Evolutionary conservation across 2,888 invertebrate genomes (phyloP), one percentile per base, ranked within the genome.

Genomic region (Hedya salicella): DNA sequence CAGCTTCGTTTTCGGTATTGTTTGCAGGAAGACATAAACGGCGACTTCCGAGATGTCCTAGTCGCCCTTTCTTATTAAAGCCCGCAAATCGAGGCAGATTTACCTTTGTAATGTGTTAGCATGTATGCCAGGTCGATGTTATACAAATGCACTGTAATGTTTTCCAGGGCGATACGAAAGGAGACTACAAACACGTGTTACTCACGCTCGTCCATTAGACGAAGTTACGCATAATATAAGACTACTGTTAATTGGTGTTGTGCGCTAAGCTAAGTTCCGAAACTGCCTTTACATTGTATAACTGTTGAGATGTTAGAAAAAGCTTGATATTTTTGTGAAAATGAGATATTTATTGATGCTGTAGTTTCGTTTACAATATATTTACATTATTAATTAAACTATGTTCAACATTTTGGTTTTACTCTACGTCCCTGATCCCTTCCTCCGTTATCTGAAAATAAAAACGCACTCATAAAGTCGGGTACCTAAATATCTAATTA

Each of bases 111-210:
- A 62, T 83, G 82, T 81, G 78, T 19, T 78, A 80, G 86, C 85
- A 83, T 87, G 86, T 76, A 70, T 77, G 72, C 67, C 72, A 76
- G 77, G 75, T 54, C 60, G 40, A 59, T 61, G 60, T 72, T 73
- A 42, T 57, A 74, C 73, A 75, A 75, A 84, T 85, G 80, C 83
- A 83, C 85, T 89, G 83, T 88, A 84, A 87, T 87, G 82, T 84
- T 89, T 93, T 93, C 82, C 94, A 95, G 94, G 94, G 94, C 80
- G 95, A 95, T 88, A 91, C 94, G 76, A 94, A 94, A 78, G 95
- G 95, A 63, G 95, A 95, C 91, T 95, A 95, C 92, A 93, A 94
- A 89, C 93, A 94, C 78, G 93, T 94, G 75, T 93, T 96, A 87
- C 92, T 95, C 72, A 93, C 93, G 73, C 73, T 95, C 78, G 88